Percentiles rank a stretch among this genome's conserved stretches.
These are phyloP conservation scores for Agriopis leucophaearia DNA, from an alignment of 2,888 invertebrate species.

Conservation along the genomic window DNA sequence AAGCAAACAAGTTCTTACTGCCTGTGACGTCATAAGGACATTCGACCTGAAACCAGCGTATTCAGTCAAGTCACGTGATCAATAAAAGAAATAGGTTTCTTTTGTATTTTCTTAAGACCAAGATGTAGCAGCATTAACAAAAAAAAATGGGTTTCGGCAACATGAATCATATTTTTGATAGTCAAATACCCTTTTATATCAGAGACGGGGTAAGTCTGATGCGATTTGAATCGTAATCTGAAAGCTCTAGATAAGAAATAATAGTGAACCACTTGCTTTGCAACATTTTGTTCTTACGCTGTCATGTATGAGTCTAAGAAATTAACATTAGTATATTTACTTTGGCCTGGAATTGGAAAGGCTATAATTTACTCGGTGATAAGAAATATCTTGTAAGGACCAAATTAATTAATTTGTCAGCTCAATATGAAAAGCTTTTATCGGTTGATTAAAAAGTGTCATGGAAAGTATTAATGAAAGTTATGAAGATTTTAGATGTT, in stretches of 20 bases:
- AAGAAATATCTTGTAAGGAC: conserved; percentile 25
- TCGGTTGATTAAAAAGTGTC: neutral
- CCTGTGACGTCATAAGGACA: too few species aligned
- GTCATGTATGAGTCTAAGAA: conserved; percentile 6
- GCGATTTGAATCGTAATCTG: neutral
- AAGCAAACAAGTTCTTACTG: too few species aligned
- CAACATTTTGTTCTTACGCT: conserved; percentile 8
- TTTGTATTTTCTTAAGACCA: too few species aligned
- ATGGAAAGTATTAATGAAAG: too few species aligned
- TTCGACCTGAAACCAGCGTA: too few species aligned
- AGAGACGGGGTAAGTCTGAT: too few species aligned
- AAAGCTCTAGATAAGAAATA: neutral
- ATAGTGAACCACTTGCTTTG: conserved; percentile 16
- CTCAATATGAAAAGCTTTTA: neutral
- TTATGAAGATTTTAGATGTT: neutral
- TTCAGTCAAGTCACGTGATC: too few species aligned
- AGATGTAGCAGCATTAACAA: too few species aligned
- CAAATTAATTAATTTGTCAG: conserved; percentile 11
- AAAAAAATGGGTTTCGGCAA: too few species aligned
- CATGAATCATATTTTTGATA: too few species aligned
- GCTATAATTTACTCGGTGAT: conserved; percentile 14
- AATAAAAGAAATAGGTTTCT: too few species aligned
- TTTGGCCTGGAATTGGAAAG: conserved; percentile 9
- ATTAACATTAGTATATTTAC: conserved; percentile 1
- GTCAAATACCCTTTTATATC: too few species aligned